Evolutionary conservation across 92 coral and sea anemone species (phyloP), one percentile per base, ranked within the genome.

Genomic region (Porites rus): DNA sequence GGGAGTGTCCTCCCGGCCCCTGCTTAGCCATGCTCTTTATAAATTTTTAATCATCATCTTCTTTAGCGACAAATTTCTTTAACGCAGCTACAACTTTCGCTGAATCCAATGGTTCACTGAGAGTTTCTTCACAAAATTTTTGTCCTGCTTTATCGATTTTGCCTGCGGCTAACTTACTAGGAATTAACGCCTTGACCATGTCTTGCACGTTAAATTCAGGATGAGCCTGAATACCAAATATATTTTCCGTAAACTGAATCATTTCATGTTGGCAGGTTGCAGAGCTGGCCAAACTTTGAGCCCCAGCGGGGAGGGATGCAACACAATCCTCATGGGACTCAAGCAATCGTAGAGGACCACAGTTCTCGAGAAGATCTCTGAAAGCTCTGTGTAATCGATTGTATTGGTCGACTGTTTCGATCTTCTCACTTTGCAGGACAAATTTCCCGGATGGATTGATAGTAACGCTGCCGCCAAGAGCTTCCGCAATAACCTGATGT

Each of bases 171-270:
- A 74, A 72, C 75, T 86, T 22, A 10, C 56, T 72, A 10, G 95
- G 91, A n/a, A 89, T 71, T n/a, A 92, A 69, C 24, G 62, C 25
- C 43, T 94, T 87, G 24, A 81, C 62, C 18, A 75, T 76, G 78
- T 94, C 95, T 53, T 79, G 78, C 3, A 84, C 78, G 43, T 22
- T 81, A 70, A 94, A 51, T 69, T 94, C 97, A 18, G 97, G 95
- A 81, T 94, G 97, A 16, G 90, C 89, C 59, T 94, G 97, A 50
- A 92, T 74, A 6, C 95, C 98, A 2, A 94, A 61, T 19, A 92
- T 84, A 64, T 83, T 86, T 16, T 90, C 86, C 10, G 89, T 74
- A 58, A 92, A 92, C 60, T 83, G 86, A 21, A 94, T 89, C 65
- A 94, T 80, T 67, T 94, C 93, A 52, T 92, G 84, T 13, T 94